Percentiles rank a stretch among this genome's conserved stretches.
phyloP scores from a whole-genome alignment of 1,140 invertebrate species.

The Bacillus rossius region DNA sequence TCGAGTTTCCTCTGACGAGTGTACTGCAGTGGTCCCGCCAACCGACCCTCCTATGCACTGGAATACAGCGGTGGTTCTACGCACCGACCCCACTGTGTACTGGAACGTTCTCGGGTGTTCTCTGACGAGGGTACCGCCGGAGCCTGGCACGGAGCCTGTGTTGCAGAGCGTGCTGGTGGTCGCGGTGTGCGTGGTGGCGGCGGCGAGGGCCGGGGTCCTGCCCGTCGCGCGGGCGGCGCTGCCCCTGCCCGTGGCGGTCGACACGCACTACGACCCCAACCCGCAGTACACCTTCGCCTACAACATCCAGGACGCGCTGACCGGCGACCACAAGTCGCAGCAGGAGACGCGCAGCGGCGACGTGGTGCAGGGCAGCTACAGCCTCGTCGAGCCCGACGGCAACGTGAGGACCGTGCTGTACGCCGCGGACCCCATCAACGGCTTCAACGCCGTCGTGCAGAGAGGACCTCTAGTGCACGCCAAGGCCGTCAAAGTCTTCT shows the following conservation, averaged over 20 bases:
- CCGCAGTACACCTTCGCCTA: slow-evolving; percentile 20
- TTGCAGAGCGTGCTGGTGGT: background rate
- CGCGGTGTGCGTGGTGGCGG: background rate
- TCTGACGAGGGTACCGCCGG: too few relatives aligned
- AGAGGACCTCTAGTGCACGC: too few relatives aligned
- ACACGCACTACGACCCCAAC: slow-evolving; percentile 13
- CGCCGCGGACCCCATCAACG: slow-evolving; percentile 26
- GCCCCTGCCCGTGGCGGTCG: background rate
- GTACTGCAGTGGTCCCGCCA: too few relatives aligned
- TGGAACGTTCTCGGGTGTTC: too few relatives aligned
- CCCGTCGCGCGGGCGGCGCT: background rate
- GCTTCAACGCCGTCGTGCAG: slow-evolving; percentile 23
- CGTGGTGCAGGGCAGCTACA: slow-evolving; percentile 49
- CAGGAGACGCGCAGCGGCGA: slow-evolving; percentile 49
- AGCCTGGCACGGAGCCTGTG: too few relatives aligned
- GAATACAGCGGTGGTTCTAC: too few relatives aligned
- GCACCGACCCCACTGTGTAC: too few relatives aligned
- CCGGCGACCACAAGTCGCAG: slow-evolving; percentile 48
- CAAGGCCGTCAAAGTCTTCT: too few relatives aligned
- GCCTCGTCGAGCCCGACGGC: slow-evolving; percentile 51
- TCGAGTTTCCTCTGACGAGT: too few relatives aligned
- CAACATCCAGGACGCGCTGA: slow-evolving; percentile 23
- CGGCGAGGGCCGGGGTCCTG: background rate
- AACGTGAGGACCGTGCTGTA: slow-evolving; percentile 50
- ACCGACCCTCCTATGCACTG: too few relatives aligned